Conservation (phyloP, 2,113 vertebrate genomes). For the Brachirus orientalis region DNA sequence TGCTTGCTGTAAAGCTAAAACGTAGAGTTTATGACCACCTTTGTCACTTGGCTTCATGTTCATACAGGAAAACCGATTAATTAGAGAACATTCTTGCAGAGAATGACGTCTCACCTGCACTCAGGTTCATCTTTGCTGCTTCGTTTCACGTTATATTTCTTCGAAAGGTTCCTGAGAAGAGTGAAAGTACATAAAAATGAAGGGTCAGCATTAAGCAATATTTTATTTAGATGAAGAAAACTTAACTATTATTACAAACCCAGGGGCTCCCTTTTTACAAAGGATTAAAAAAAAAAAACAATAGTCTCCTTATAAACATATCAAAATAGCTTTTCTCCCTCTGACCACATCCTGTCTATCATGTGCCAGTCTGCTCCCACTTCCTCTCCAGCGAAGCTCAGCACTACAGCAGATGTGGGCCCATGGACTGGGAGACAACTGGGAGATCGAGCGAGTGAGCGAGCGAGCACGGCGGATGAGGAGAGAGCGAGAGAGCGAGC, state of each 20-base stretch:
- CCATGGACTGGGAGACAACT: constrained; percentile 38
- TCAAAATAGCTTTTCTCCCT: constrained; percentile 54
- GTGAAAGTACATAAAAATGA: constrained; percentile 18
- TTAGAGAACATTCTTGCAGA: neutral
- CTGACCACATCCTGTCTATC: constrained; percentile 78
- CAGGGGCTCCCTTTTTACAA: constrained; percentile 3
- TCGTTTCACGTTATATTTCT: constrained; percentile 89
- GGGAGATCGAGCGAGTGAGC: constrained; percentile 20
- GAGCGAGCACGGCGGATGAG: constrained; percentile 25
- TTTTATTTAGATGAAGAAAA: neutral
- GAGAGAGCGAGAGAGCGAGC: constrained; percentile 13
- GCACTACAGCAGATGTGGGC: constrained; percentile 69
- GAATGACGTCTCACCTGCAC: constrained; percentile 81
- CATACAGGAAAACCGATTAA: no score
- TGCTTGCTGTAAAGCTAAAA: no score
- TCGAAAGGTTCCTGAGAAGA: constrained; percentile 86
- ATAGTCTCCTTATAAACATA: constrained; percentile 11
- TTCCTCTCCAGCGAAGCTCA: constrained; percentile 78
- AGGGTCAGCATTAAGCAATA: neutral
- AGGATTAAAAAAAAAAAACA: constrained; percentile 34
- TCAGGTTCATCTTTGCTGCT: constrained; percentile 89
- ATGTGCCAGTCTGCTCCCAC: constrained; percentile 82
- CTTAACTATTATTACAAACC: neutral
- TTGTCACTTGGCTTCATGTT: no score
- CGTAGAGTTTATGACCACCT: no score